A percentile compares a stretch with the other conserved stretches of the same genome.
Conservation (phyloP, 1,140 invertebrate species). For the Heliconius congener region DNA sequence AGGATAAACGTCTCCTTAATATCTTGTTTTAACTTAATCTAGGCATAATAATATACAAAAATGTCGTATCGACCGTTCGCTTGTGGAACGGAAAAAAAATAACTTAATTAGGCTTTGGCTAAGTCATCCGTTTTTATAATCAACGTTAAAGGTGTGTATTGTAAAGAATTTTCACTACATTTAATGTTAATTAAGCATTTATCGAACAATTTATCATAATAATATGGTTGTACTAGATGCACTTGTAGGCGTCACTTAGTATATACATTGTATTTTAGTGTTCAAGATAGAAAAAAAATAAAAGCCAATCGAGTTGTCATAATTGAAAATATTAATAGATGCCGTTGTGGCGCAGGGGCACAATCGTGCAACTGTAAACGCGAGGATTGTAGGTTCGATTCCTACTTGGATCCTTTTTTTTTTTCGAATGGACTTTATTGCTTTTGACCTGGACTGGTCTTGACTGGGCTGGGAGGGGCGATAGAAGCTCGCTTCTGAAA, state of each 20-base stretch:
- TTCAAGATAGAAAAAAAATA: neutral
- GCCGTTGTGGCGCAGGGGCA: too few relatives aligned
- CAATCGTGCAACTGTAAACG: too few relatives aligned
- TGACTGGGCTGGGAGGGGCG: too few relatives aligned
- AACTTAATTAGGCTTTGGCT: neutral
- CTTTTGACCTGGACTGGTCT: too few relatives aligned
- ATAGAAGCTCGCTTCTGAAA: too few relatives aligned
- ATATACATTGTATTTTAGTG: neutral
- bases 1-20: neutral
- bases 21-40: conserved; percentile 1
- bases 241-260: neutral
- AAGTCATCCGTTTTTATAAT: conserved; percentile 3
- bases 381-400: too few relatives aligned
- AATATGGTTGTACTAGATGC: neutral
- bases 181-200: conserved; percentile 13
- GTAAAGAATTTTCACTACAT: conserved; percentile 10
- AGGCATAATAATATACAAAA: conserved; percentile 7
- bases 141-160: conserved; percentile 2
- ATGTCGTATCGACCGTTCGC: neutral
- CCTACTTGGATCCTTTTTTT: too few relatives aligned
- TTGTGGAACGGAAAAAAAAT: neutral
- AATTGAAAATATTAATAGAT: too few relatives aligned
- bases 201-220: conserved; percentile 1
- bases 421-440: too few relatives aligned
- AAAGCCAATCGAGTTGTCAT: neutral